Evolutionary conservation across 2,113 vertebrate genomes (phyloP).

Genomic region (Ariopsis seemanni): DNA sequence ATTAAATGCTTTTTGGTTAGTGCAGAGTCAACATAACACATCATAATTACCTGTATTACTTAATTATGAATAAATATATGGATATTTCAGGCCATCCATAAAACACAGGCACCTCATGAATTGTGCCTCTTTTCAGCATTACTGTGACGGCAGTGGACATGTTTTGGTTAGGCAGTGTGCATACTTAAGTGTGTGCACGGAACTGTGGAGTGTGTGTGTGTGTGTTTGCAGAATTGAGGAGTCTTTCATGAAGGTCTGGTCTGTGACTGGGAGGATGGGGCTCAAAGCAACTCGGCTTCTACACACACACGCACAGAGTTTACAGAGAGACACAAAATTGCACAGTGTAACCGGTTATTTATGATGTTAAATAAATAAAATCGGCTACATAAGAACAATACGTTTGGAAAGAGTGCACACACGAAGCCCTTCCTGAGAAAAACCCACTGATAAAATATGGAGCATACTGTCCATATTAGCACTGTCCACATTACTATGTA

Average conservation of each 20-base stretch:
- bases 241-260: constrained; percentile 27
- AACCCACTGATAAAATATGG: neutral
- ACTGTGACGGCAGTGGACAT: neutral
- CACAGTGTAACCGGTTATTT: neutral
- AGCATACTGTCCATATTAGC: neutral
- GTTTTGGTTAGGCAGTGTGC: constrained; percentile 9
- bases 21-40: neutral
- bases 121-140: neutral
- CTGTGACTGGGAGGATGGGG: constrained; percentile 32
- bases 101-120: constrained; percentile 11
- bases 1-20: neutral
- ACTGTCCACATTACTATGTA: neutral
- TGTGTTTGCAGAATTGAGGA: neutral
- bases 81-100: neutral
- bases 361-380: neutral
- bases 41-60: neutral
- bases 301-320: neutral
- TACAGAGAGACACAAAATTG: neutral
- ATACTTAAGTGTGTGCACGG: neutral
- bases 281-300: constrained; percentile 18
- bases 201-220: constrained; percentile 30
- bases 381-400: neutral
- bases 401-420: neutral
- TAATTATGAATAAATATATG: neutral
- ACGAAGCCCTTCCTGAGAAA: neutral